Evolutionary conservation across 2,888 invertebrate species (phyloP).

Genomic region (Eristalis arbustorum): DNA sequence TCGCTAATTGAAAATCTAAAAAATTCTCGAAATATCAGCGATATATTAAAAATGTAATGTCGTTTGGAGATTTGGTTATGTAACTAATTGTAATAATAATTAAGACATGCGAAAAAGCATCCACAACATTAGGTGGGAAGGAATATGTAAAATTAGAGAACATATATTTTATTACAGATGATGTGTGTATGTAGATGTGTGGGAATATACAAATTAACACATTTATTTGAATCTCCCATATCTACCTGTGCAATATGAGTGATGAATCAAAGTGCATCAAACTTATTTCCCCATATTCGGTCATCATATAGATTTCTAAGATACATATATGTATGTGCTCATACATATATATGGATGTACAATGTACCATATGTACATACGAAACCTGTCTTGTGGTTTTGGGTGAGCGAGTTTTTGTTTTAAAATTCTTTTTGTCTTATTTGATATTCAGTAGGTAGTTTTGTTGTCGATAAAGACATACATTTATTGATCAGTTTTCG

Average conservation of each 20-base stretch:
- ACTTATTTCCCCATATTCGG: neutral
- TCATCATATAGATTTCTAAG: neutral
- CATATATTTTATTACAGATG: neutral
- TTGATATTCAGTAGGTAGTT: neutral
- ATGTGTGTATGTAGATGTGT: neutral
- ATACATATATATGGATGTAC: neutral
- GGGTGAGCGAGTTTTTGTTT: neutral
- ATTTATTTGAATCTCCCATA: neutral
- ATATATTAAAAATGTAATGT: neutral
- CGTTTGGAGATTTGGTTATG: neutral
- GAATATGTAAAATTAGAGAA: neutral
- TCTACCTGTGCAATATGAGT: neutral
- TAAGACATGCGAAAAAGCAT: neutral
- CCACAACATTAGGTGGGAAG: neutral
- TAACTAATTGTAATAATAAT: neutral
- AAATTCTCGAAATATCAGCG: neutral
- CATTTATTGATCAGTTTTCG: neutral
- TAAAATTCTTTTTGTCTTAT: neutral
- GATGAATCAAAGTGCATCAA: neutral
- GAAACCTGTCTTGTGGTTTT: neutral
- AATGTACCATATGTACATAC: neutral
- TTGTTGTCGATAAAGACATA: neutral
- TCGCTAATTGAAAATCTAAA: slow-evolving; percentile 12
- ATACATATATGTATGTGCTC: too few species aligned
- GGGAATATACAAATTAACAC: neutral